Percentiles rank a stretch among this genome's conserved stretches.
These are phyloP conservation scores for Oxyteleia sp. DNA, from an alignment of 2,888 invertebrate species.

Conservation along the genomic window DNA sequence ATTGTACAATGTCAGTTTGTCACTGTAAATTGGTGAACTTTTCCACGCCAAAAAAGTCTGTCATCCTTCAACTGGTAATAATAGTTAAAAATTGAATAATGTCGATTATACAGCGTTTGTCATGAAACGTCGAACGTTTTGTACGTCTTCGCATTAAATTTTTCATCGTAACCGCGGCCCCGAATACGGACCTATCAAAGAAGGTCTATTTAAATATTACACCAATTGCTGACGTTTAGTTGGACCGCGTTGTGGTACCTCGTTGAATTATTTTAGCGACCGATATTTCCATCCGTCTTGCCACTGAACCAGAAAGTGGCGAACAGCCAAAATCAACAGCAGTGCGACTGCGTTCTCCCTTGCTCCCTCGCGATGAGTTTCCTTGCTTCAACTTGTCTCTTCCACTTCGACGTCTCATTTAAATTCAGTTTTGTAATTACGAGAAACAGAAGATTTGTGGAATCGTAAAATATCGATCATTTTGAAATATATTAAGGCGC, in stretches of 20 bases:
- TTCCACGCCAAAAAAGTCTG: no score
- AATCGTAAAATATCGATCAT: constrained; percentile 45
- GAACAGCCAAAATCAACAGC: constrained; percentile 85
- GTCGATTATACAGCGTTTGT: not conserved
- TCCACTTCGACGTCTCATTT: constrained; percentile 71
- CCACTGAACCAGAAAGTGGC: constrained; percentile 80
- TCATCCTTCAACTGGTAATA: not conserved
- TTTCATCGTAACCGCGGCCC: constrained; percentile 53
- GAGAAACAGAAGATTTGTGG: constrained; percentile 39
- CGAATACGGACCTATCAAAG: constrained; percentile 66
- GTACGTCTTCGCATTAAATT: constrained; percentile 40
- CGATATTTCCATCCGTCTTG: constrained; percentile 87
- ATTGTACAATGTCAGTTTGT: no score
- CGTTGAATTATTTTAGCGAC: constrained; percentile 87
- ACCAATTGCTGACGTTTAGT: constrained; percentile 77
- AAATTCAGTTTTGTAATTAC: constrained; percentile 68
- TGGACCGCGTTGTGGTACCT: constrained; percentile 76
- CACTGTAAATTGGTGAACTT: no score
- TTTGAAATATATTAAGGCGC: not conserved
- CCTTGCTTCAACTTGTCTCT: constrained; percentile 67
- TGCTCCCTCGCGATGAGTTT: constrained; percentile 68
- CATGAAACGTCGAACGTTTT: constrained; percentile 20
- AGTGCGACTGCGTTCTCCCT: constrained; percentile 70
- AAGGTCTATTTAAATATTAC: constrained; percentile 78
- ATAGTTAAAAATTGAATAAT: constrained; percentile 1